Evolutionary conservation across 2,888 invertebrate genomes (phyloP).

Genomic region (Camponotus fellah): DNA sequence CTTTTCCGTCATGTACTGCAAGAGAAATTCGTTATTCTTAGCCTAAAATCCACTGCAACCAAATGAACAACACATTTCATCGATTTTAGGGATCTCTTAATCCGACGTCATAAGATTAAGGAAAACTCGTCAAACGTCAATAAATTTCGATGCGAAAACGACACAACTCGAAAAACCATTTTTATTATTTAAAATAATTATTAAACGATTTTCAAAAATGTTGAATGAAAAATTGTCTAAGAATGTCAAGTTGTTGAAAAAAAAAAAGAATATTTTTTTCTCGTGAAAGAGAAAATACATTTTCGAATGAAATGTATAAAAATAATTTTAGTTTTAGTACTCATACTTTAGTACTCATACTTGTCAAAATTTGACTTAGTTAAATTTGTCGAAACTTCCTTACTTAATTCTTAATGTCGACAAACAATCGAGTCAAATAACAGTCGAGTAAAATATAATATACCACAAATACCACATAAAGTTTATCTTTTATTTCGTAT

Average conservation of each 20-base stretch:
- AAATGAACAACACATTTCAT: not conserved
- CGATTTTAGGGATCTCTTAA: slow-evolving; percentile 8
- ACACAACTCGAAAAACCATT: not conserved
- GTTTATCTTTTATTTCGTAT: not conserved
- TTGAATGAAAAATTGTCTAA: not conserved
- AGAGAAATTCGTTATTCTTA: slow-evolving; percentile 77
- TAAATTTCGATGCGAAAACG: not conserved
- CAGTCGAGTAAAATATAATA: not conserved
- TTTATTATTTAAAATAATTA: not conserved
- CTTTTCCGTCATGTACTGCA: slow-evolving; percentile 99
- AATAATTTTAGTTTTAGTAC: slow-evolving; percentile 3
- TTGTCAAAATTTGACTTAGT: not conserved
- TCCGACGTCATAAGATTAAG: not conserved
- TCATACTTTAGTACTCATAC: no score
- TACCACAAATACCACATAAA: not conserved
- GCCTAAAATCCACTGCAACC: not conserved
- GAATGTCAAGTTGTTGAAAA: no score
- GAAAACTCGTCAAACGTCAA: not conserved
- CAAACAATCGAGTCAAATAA: not conserved
- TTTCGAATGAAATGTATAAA: not conserved
- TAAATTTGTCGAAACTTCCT: not conserved
- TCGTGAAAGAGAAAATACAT: not conserved
- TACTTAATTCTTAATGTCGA: not conserved
- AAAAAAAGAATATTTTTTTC: not conserved
- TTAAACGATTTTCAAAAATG: not conserved